Percentiles rank a stretch among this genome's conserved stretches.
phyloP scores from a whole-genome alignment of 2,113 vertebrate species.

The Machaerirhynchus nigripectus region DNA sequence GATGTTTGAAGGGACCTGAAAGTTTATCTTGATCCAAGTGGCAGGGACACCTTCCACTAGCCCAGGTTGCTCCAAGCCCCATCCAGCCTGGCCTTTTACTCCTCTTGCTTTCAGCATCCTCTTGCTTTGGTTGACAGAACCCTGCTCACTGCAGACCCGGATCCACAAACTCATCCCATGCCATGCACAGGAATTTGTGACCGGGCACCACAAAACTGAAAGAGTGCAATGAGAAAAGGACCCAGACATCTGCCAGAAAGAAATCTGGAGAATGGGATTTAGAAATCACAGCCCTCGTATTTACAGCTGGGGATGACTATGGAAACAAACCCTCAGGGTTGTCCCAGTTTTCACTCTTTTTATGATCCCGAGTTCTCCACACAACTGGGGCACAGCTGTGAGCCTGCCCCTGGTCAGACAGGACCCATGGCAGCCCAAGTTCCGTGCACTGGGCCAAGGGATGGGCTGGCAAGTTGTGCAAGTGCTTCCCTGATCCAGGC shows the following conservation, averaged over 20 bases:
- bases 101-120: not conserved
- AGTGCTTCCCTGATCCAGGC: not conserved
- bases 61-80: not conserved
- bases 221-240: not conserved
- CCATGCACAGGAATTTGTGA: not conserved
- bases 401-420: not conserved
- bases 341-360: not conserved
- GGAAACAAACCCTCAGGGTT: not conserved
- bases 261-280: not conserved
- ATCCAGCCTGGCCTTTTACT: not conserved
- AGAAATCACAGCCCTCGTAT: not conserved
- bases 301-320: not conserved
- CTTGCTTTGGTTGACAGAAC: not conserved
- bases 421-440: not conserved
- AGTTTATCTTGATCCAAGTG: not conserved
- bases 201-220: not conserved
- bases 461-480: not conserved
- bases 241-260: not conserved
- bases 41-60: not conserved
- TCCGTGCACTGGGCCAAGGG: not conserved
- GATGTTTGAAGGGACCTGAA: not conserved
- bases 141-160: not conserved
- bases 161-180: rapidly evolving
- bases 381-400: not conserved
- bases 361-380: not conserved